Base-by-base conservation (phyloP, 2,888 invertebrate species). In the Brachyopa scutellaris region DNA sequence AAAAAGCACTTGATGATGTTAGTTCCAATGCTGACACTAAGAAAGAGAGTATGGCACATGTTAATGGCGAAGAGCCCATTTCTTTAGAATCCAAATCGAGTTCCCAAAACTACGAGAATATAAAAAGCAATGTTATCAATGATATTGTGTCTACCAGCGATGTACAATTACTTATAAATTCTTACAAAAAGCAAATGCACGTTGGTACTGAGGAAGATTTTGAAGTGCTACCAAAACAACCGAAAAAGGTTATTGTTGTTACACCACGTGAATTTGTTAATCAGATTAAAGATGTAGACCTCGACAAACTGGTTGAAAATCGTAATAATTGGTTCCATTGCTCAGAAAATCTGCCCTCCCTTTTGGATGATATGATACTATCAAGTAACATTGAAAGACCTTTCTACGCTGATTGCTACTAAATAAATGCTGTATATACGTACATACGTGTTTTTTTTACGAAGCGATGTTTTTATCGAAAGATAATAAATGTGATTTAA, bases 341-440 rank as follows among this genome's bases (percentile, higher is more conserved):
- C 21, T 93, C 93, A n/a, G 94, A 93, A 85, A 92, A 92, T 85
- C 92, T 95, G 11, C 92, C 93, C 1, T 95, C 95, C 0, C 91
- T 95, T 2, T 88, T 96, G 1, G 95, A 96, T 86, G 96, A 96
- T 88, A 94, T 96, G 80, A 88, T 95, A 17, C 92, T 93, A 7
- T 91, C 93, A 61, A 93, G 94, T 85, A 92, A 93, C 84, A 87
- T 89, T 0, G 90, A 87, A 26, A 92, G 93, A 78, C 90, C 92
- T 0, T 94, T 94, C 86, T 91, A 91, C 23, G 92, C 95, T 91
- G 95, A 95, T 91, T 95, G 95, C 90, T 95, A 95, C 86, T 95
- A 88, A 38, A 17, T n/a, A n/a, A n/a, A n/a, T n/a, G n/a, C n/a
- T n/a, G n/a, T n/a, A n/a, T n/a, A n/a, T n/a, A n/a, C n/a, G n/a